Evolutionary conservation across 2,113 vertebrate genomes (phyloP).

Genomic region (Gnathonemus echidnorhynchus): DNA sequence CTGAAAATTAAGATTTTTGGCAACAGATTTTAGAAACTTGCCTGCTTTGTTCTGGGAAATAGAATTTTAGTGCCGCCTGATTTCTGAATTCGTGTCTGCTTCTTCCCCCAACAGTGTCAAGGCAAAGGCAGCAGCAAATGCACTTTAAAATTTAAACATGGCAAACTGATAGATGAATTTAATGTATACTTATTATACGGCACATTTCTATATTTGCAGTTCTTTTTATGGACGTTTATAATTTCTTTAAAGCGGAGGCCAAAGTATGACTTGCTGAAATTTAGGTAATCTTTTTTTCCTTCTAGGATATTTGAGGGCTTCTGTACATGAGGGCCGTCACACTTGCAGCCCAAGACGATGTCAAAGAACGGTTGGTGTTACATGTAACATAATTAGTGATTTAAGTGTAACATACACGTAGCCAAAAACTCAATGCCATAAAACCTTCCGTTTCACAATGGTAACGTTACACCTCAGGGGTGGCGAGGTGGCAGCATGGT

Average conservation of each 20-base stretch:
- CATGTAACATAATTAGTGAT: background rate
- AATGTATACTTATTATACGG: background rate
- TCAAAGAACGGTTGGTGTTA: background rate
- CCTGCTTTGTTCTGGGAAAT: background rate
- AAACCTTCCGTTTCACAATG: background rate
- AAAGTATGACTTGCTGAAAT: background rate
- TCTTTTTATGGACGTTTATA: background rate
- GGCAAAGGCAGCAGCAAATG: background rate
- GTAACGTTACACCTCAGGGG: background rate
- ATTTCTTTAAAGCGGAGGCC: background rate
- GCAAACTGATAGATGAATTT: background rate
- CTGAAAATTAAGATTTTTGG: slow-evolving; percentile 2
- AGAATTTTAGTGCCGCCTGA: background rate
- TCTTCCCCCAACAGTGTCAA: background rate
- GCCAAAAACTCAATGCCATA: background rate
- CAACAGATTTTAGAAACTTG: background rate
- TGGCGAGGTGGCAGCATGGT: background rate
- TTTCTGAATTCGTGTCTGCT: background rate
- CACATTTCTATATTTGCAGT: background rate
- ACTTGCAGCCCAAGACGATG: background rate
- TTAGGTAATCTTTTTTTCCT: background rate
- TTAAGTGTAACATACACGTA: background rate
- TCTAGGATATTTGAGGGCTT: background rate
- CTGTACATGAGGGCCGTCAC: background rate
- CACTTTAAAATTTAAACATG: background rate